Evolutionary conservation across 1,140 invertebrate genomes (phyloP).

Genomic region (Aphelenchoides avenae): DNA sequence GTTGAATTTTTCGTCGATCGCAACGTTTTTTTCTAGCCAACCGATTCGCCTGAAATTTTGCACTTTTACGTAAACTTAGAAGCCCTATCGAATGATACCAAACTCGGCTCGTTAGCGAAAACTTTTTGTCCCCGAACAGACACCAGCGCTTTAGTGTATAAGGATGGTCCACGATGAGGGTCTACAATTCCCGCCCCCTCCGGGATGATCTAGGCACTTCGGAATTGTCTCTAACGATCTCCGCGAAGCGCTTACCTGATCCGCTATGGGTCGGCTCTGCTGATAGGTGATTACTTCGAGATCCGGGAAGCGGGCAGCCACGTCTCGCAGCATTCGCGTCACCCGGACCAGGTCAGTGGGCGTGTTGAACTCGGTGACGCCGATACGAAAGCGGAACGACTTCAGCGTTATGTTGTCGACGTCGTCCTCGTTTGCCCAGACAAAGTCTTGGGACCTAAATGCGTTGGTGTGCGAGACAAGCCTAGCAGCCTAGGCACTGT

Average conservation of each 20-base stretch:
- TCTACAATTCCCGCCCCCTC: too few species aligned
- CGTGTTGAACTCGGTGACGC: conserved; percentile 53
- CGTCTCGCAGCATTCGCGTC: conserved; percentile 66
- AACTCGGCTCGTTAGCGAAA: too few species aligned
- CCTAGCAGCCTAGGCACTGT: too few species aligned
- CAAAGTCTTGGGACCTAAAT: conserved; percentile 57
- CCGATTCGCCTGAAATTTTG: conserved; percentile 9
- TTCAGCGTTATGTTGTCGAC: conserved; percentile 9
- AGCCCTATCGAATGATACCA: conserved; percentile 78
- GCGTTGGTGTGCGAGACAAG: too few species aligned
- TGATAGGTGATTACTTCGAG: conserved; percentile 85
- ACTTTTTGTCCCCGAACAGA: too few species aligned
- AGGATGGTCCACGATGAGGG: too few species aligned
- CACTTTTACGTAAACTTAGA: conserved; percentile 1
- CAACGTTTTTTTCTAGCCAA: too few species aligned
- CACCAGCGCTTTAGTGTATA: too few species aligned
- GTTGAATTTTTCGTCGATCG: too few species aligned
- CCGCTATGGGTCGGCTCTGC: conserved; percentile 89
- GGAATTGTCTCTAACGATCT: background rate
- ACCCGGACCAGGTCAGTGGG: conserved; percentile 53
- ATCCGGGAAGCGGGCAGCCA: conserved; percentile 71
- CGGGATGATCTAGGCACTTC: background rate
- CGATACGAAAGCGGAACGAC: conserved; percentile 56
- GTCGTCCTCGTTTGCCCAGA: conserved; percentile 47
- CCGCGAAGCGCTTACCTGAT: conserved; percentile 64